Base-by-base conservation (phyloP, 1,140 invertebrate genomes). In the Drosophila subpulchrella region DNA sequence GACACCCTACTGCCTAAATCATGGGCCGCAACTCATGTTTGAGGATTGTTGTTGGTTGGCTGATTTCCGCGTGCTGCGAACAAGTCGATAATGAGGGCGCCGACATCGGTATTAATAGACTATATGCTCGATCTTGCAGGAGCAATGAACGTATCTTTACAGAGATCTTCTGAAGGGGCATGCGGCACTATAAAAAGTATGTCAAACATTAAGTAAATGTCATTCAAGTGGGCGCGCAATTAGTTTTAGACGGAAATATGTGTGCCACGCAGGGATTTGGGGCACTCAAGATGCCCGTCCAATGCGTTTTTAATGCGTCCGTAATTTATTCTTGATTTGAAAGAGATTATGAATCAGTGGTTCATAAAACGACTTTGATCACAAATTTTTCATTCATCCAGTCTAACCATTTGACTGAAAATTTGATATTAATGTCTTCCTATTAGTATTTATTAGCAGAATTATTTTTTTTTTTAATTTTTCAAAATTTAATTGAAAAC, bases 201-300 rank as follows among this genome's bases (percentile, higher is more conserved):
- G 84, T 88, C 84, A 88, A 70, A 88, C 81, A 68, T 88, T 80
- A 83, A 88, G 83, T 83, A 70, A 82, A 89, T 88, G 84, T 89
- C 83, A 88, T 73, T 88, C 67, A 89, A 89, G 72, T 73, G 83
- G 75, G 66, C 24, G 65, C 15, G 66, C 84, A 86, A 86, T 86
- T 88, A 86, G 83, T 89, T 76, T 88, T 76, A 63, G 75, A 34
- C 7, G 36, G 8, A n/a, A 11, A 51, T 20, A 12, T 51, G 48
- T 36, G 57, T 34, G 53, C 42, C 39, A 47, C 6, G 17, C 27
- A 62, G 82, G 17, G 73, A 66, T 81, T 78, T 74, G 42, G 13
- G 53, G 11, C 51, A 41, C 36, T 34, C 41, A 39, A 12, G 27
- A 39, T 32, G 39, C 11, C 34, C 53, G 24, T 36, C 46, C 11